Percentiles rank a stretch among this genome's conserved stretches.
phyloP scores from a whole-genome alignment of 2,888 invertebrate genomes.

The Chelonus formosanus region DNA sequence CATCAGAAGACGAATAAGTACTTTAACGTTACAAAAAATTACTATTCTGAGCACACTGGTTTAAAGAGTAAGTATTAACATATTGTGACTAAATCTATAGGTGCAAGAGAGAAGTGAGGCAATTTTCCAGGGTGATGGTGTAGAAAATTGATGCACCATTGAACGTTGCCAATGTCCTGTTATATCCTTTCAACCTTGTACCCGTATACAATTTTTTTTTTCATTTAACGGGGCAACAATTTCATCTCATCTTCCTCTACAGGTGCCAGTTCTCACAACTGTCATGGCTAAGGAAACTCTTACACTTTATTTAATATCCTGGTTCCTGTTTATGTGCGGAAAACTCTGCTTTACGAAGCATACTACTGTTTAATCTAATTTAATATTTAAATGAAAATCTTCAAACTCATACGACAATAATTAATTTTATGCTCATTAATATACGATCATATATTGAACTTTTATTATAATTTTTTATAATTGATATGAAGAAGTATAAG shows the following conservation, averaged over 20 bases:
- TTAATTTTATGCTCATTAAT: no score
- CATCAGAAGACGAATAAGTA: no score
- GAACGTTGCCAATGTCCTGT: constrained; percentile 32
- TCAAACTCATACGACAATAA: no score
- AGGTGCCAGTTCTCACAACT: constrained; percentile 19
- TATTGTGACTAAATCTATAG: constrained; percentile 24
- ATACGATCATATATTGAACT: no score
- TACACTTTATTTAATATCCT: constrained; percentile 1
- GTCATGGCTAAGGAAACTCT: background rate
- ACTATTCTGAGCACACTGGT: constrained; percentile 13
- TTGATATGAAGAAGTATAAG: no score
- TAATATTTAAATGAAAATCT: no score
- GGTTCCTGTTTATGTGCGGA: no score
- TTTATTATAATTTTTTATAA: no score
- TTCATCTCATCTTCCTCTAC: constrained; percentile 12
- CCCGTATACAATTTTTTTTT: constrained; percentile 25
- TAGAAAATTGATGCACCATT: constrained; percentile 51
- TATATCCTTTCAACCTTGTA: constrained; percentile 29
- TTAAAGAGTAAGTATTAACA: constrained; percentile 31
- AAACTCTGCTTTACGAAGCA: no score
- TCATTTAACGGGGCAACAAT: background rate
- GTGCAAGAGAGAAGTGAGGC: constrained; percentile 39
- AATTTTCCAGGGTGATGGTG: constrained; percentile 54
- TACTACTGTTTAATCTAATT: no score
- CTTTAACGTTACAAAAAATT: background rate